Evolutionary conservation across 2,797 vertebrate genomes (phyloP).

Genomic region (Limosa lapponica): DNA sequence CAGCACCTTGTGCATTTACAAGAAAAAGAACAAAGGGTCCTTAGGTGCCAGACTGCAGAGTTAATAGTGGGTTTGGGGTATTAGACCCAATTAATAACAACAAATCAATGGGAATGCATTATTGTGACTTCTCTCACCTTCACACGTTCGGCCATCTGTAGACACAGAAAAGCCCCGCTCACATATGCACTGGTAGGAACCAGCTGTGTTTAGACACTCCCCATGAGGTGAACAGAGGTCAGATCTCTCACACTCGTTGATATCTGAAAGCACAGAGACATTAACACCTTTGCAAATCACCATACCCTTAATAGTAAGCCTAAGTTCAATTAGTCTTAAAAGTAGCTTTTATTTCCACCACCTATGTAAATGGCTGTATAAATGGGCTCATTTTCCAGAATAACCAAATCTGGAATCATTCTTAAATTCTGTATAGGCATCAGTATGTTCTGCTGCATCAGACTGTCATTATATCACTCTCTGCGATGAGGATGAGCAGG

Average conservation of each 20-base stretch:
- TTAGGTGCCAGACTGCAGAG: not conserved
- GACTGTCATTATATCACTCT: not conserved
- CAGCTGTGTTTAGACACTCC: slow-evolving; percentile 90
- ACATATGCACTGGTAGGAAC: slow-evolving; percentile 90
- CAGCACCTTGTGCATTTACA: fast-evolving
- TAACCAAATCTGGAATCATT: not conserved
- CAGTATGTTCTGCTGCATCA: not conserved
- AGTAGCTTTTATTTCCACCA: not conserved
- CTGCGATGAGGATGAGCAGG: not conserved
- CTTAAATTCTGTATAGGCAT: not conserved
- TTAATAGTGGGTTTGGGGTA: not conserved
- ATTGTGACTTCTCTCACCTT: slow-evolving; percentile 80
- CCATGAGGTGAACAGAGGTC: slow-evolving; percentile 86
- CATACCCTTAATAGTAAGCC: not conserved
- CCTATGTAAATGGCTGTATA: not conserved
- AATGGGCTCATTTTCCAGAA: not conserved
- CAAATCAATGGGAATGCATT: not conserved
- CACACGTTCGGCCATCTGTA: slow-evolving; percentile 80
- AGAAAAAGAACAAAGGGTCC: not conserved
- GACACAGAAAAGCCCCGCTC: slow-evolving; percentile 87
- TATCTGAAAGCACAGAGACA: slow-evolving; percentile 80
- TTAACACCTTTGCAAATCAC: not conserved
- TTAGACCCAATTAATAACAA: not conserved
- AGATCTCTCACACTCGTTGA: slow-evolving; percentile 90
- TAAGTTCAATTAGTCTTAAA: not conserved